Percentiles rank a stretch among this genome's conserved stretches.
Conservation (phyloP, 35 echinoderm and acorn worm species). For the Strongylocentrotus purpuratus region DNA sequence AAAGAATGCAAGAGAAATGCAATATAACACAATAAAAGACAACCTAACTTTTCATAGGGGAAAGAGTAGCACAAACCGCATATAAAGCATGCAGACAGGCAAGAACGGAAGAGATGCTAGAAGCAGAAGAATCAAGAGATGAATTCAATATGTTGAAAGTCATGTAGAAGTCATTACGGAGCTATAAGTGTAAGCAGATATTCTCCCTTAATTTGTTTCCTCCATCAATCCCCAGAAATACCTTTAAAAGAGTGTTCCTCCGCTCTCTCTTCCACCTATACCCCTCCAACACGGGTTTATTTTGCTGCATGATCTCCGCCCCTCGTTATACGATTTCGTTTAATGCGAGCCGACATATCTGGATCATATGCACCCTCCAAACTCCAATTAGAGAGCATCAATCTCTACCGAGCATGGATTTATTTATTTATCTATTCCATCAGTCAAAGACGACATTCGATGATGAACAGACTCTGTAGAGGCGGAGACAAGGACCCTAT, state of each 20-base stretch:
- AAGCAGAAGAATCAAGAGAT: neutral
- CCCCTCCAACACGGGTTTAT: neutral
- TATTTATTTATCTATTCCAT: constrained; percentile 49
- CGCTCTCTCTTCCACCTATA: neutral
- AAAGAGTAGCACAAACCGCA: neutral
- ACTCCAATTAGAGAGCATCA: constrained; percentile 42
- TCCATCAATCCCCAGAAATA: neutral
- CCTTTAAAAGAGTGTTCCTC: neutral
- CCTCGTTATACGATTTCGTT: constrained; percentile 39
- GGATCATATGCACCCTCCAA: constrained; percentile 31
- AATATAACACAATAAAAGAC: no score
- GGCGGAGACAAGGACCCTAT: neutral
- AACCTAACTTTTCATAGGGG: neutral
- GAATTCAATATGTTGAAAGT: neutral
- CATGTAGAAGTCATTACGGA: neutral
- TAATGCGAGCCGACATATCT: constrained; percentile 35
- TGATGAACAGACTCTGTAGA: constrained; percentile 25
- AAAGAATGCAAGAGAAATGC: neutral
- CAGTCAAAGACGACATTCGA: constrained; percentile 25
- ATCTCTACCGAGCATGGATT: constrained; percentile 23
- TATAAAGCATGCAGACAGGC: neutral
- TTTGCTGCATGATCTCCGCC: constrained; percentile 15
- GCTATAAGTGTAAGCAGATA: neutral
- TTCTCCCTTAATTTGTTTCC: neutral
- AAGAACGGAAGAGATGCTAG: neutral